These are phyloP conservation scores for Gadus macrocephalus DNA, from an alignment of 2,113 vertebrate genomes.

Conservation along the genomic window DNA sequence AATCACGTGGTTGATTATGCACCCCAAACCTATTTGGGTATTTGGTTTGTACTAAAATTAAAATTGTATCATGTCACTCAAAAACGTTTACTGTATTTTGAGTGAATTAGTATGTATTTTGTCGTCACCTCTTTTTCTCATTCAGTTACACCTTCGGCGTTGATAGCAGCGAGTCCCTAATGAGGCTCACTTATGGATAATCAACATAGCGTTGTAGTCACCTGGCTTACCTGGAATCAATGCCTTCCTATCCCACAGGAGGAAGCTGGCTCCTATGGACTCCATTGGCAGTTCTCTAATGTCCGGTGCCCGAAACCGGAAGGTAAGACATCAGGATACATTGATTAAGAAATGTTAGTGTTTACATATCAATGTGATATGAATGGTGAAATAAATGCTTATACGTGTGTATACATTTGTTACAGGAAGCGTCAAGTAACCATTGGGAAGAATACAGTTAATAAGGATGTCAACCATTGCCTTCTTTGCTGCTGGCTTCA, in stretches of 20 bases:
- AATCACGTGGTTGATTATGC: neutral
- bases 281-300: constrained; percentile 61
- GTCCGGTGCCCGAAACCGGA: constrained; percentile 45
- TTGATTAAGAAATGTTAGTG: too few species aligned
- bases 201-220: too few species aligned
- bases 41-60: too few species aligned
- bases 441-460: constrained; percentile 25
- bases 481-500: neutral
- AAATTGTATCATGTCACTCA: too few species aligned
- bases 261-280: constrained; percentile 66
- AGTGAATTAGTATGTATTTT: too few species aligned
- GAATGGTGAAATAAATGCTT: neutral
- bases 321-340: constrained; percentile 45
- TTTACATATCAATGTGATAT: neutral
- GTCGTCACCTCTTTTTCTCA: too few species aligned
- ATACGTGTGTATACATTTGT: neutral
- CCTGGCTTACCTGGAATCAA: neutral
- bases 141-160: too few species aligned
- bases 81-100: too few species aligned
- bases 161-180: too few species aligned
- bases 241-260: constrained; percentile 41
- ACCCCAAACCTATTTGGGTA: too few species aligned
- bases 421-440: constrained; percentile 58
- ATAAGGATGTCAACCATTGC: neutral
- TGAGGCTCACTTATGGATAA: too few species aligned